These are phyloP conservation scores for Eulemur coronatus DNA, from an alignment of 2,797 vertebrate species.

Conservation along the genomic window DNA sequence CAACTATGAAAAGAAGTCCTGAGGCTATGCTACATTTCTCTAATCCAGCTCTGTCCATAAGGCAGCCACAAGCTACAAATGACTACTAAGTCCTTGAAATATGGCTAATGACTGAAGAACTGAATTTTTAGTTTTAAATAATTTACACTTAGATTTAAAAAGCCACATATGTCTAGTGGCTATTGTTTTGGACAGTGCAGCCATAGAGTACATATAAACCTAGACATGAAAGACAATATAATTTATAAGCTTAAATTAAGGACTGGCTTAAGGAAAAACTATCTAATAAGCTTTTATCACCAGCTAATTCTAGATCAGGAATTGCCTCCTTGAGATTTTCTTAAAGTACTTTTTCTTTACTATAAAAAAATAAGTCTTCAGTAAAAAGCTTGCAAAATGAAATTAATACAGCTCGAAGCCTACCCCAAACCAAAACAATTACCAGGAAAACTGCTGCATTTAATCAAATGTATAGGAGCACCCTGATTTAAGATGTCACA, in stretches of 20 bases:
- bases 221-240: background rate
- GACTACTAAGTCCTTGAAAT: background rate
- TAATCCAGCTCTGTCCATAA: background rate
- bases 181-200: background rate
- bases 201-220: background rate
- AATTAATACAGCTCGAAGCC: slow-evolving; percentile 52
- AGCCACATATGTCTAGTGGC: background rate
- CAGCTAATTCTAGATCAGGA: slow-evolving; percentile 4
- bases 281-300: slow-evolving; percentile 27
- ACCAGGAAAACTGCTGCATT: slow-evolving; percentile 28
- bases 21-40: background rate
- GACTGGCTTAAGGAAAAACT: slow-evolving; percentile 22
- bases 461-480: background rate
- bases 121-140: slow-evolving; percentile 32
- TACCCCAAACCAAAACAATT: slow-evolving; percentile 2
- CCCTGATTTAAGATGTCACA: slow-evolving; percentile 35
- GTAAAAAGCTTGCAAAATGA: slow-evolving; percentile 23
- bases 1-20: background rate
- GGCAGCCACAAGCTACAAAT: background rate
- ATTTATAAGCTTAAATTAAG: slow-evolving; percentile 42
- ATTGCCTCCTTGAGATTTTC: background rate
- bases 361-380: background rate
- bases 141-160: slow-evolving; percentile 32
- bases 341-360: background rate
- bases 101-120: background rate